Conservation (phyloP, 2,888 invertebrate genomes). For the Nezara viridula region DNA sequence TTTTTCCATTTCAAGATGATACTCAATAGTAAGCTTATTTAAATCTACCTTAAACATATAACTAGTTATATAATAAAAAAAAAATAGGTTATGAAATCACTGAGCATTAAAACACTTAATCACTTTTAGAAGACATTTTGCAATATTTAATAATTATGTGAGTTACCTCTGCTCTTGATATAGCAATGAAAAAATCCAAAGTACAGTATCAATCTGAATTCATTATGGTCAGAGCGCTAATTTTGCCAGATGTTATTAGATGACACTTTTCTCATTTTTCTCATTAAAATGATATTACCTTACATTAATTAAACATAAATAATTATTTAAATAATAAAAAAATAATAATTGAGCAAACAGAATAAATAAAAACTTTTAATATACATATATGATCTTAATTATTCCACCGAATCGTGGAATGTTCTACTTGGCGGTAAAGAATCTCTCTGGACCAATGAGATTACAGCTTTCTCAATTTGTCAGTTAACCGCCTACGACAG, state of each 20-base stretch:
- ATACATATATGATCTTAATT: background rate
- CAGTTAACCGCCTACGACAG: background rate
- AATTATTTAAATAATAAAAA: background rate
- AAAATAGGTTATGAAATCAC: background rate
- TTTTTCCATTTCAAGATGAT: background rate
- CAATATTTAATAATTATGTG: background rate
- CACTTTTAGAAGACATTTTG: background rate
- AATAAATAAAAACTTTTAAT: background rate
- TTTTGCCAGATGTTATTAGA: background rate
- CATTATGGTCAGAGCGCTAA: background rate
- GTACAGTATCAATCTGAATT: background rate
- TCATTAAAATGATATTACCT: background rate
- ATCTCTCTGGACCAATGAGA: background rate
- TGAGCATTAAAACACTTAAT: background rate
- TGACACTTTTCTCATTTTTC: background rate
- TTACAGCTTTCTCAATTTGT: background rate
- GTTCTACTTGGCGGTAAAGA: background rate
- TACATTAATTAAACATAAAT: background rate
- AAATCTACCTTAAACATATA: too few species aligned
- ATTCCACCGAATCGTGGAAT: background rate
- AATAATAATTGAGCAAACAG: too few species aligned
- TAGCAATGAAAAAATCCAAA: background rate
- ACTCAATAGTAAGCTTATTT: background rate
- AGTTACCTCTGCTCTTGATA: background rate
- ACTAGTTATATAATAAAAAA: too few species aligned